A percentile compares a stretch with the other conserved stretches of the same genome.
These are phyloP conservation scores for Thripadectes ignobilis DNA, from an alignment of 2,797 vertebrate genomes.

Conservation along the genomic window DNA sequence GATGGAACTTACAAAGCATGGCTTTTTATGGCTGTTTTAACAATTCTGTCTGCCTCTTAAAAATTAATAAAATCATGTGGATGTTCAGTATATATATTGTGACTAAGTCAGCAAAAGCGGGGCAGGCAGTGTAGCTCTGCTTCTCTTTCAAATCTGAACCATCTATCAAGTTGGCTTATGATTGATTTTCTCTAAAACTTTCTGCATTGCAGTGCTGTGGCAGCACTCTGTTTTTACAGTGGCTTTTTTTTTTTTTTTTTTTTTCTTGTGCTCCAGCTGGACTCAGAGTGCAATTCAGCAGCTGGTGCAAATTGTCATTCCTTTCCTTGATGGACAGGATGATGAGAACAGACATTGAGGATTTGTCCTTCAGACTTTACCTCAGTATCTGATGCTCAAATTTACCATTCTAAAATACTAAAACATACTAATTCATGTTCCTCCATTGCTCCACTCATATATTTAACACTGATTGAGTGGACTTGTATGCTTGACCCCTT, in stretches of 20 bases:
- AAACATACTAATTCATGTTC: neutral
- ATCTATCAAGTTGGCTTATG: constrained; percentile 50
- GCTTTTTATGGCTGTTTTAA: neutral
- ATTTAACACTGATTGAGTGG: neutral
- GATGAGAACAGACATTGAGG: neutral
- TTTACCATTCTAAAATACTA: neutral
- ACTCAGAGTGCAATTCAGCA: constrained; percentile 23
- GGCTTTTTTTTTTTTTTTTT: neutral
- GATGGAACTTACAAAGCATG: neutral
- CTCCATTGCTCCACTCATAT: neutral
- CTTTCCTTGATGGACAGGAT: neutral
- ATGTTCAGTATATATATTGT: neutral
- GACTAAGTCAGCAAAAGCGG: constrained; percentile 33
- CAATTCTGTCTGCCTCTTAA: neutral
- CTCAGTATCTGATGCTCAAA: neutral
- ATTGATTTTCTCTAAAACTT: constrained; percentile 54
- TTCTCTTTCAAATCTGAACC: neutral
- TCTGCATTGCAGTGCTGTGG: constrained; percentile 50
- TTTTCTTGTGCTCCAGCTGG: neutral
- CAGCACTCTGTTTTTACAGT: constrained; percentile 5
- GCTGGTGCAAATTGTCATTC: neutral
- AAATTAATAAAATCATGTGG: constrained; percentile 1
- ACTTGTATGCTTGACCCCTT: neutral
- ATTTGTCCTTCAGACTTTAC: constrained; percentile 27
- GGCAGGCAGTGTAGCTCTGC: neutral